Conservation (phyloP, 2,113 vertebrate species). For the Myrmecophaga tridactyla region DNA sequence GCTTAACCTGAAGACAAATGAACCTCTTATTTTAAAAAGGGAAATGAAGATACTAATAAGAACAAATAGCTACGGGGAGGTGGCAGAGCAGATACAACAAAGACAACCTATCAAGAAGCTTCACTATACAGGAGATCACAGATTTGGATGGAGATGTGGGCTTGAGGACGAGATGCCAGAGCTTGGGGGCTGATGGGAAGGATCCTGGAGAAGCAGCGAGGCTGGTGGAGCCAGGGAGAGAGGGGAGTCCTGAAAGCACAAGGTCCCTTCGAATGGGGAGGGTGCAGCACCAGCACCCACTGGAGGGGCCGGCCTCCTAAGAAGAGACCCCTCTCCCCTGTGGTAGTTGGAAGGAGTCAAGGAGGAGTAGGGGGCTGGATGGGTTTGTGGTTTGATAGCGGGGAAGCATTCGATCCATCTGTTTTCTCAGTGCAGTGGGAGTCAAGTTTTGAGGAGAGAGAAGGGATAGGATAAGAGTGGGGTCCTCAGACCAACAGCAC, state of each 20-base stretch:
- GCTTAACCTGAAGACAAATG: background rate
- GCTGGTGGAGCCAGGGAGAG: background rate
- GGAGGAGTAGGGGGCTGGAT: background rate
- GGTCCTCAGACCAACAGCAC: background rate
- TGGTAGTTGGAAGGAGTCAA: background rate
- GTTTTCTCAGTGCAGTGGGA: background rate
- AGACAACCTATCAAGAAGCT: background rate
- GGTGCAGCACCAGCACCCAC: too few relatives aligned
- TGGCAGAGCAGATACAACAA: background rate
- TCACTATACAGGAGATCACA: fast-evolving
- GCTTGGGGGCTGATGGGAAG: fast-evolving
- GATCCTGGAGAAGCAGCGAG: background rate
- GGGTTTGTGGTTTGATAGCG: background rate
- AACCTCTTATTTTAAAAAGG: background rate
- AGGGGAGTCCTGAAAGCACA: background rate
- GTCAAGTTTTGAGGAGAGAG: background rate
- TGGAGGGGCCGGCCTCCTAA: background rate
- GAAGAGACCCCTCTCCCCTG: background rate
- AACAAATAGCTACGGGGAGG: background rate
- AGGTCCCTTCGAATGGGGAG: background rate
- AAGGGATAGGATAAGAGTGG: background rate
- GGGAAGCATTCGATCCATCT: background rate
- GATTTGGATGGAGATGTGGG: background rate
- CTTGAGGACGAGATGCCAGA: background rate
- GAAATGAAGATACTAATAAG: background rate